phyloP scores from a whole-genome alignment of 2,888 invertebrate genomes.

The Agrochola lychnidis region DNA sequence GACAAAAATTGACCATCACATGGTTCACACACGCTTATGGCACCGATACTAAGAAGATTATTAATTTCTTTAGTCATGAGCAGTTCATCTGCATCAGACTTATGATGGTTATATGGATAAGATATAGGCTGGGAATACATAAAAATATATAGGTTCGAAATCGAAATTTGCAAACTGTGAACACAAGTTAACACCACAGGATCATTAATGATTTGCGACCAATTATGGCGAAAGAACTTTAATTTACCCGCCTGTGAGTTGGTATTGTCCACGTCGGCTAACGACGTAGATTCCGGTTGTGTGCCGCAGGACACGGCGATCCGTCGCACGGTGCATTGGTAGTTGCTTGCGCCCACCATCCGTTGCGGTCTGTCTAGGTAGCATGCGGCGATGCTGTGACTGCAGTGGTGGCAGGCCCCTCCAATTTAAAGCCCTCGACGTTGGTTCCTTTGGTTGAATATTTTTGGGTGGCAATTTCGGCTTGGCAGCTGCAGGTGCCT shows the following conservation, averaged over 20 bases:
- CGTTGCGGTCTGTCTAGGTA: slow-evolving; percentile 6
- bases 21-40: slow-evolving; percentile 15
- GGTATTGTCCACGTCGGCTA: slow-evolving; percentile 2
- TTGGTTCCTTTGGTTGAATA: background rate
- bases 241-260: background rate
- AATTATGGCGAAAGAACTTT: slow-evolving; percentile 11
- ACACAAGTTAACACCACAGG: slow-evolving; percentile 16
- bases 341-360: slow-evolving; percentile 19
- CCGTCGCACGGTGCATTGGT: background rate
- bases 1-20: slow-evolving; percentile 25
- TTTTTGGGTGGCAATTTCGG: slow-evolving; percentile 8
- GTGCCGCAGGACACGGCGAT: slow-evolving; percentile 5
- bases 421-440: slow-evolving; percentile 15
- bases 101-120: slow-evolving; percentile 1
- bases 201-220: slow-evolving; percentile 18
- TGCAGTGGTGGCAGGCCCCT: slow-evolving; percentile 23
- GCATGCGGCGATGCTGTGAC: slow-evolving; percentile 14
- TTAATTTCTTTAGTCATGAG: slow-evolving; percentile 15
- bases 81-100: slow-evolving; percentile 1
- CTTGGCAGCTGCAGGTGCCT: slow-evolving; percentile 6
- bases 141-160: background rate
- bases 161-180: slow-evolving; percentile 10
- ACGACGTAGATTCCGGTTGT: background rate
- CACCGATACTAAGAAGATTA: slow-evolving; percentile 8
- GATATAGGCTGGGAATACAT: background rate